A percentile compares a stretch with the other conserved stretches of the same genome.
Evolutionary conservation across 2,113 vertebrate species (phyloP).

Genomic region (Megaleporinus macrocephalus): DNA sequence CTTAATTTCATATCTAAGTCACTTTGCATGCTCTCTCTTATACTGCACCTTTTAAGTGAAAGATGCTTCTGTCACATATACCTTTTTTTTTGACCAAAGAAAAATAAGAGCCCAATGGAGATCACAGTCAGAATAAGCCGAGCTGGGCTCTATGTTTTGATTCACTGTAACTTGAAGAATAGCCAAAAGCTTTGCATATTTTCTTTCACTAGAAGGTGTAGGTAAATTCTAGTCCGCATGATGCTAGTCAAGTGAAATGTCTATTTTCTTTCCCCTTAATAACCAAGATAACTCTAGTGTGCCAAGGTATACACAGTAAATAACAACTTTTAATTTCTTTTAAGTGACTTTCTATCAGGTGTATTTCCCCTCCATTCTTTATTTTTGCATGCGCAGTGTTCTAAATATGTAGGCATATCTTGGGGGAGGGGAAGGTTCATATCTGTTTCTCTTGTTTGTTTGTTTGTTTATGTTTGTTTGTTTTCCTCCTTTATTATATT

Average conservation of each 20-base stretch:
- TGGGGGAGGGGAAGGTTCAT: slow-evolving; percentile 1
- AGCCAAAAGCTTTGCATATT: slow-evolving; percentile 5
- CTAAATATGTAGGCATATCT: slow-evolving; percentile 20
- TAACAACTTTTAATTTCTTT: not conserved
- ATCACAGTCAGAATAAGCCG: slow-evolving; percentile 30
- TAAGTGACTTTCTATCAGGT: not conserved
- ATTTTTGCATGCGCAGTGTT: slow-evolving; percentile 37
- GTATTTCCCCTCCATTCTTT: not conserved
- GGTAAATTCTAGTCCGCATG: slow-evolving; percentile 22
- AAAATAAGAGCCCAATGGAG: slow-evolving; percentile 50
- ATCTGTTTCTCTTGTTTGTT: slow-evolving; percentile 32
- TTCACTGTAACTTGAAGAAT: not conserved
- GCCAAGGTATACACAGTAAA: not conserved
- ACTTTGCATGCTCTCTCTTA: slow-evolving; percentile 98
- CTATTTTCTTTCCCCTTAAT: not conserved
- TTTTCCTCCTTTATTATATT: slow-evolving; percentile 30
- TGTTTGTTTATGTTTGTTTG: slow-evolving; percentile 43
- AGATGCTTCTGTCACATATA: slow-evolving; percentile 73
- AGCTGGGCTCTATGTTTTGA: not conserved
- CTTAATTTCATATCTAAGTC: slow-evolving; percentile 97
- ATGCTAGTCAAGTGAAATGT: not conserved
- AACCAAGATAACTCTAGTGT: slow-evolving; percentile 42
- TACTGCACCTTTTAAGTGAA: slow-evolving; percentile 94
- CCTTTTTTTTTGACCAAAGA: slow-evolving; percentile 73
- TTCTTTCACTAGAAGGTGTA: slow-evolving; percentile 19